Percentiles rank a stretch among this genome's conserved stretches.
Conservation (phyloP, 1,140 invertebrate species). For the Propsilocerus akamusi region DNA sequence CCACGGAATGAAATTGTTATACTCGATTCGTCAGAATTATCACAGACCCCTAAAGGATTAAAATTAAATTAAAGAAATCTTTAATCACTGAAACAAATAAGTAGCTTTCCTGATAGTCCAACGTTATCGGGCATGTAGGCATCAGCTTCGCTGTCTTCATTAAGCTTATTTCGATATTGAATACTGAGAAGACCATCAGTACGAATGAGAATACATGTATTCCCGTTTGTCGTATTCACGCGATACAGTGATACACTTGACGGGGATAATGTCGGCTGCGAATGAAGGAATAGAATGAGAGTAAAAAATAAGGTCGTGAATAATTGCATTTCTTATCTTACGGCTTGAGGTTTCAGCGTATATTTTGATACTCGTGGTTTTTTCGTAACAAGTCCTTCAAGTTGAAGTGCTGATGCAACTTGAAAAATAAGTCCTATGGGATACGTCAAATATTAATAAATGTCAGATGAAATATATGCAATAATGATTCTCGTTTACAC, state of each 20-base stretch:
- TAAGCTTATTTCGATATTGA: slow-evolving; percentile 42
- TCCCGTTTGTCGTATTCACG: slow-evolving; percentile 35
- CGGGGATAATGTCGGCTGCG: slow-evolving; percentile 18
- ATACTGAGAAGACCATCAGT: slow-evolving; percentile 43
- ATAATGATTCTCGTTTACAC: background rate
- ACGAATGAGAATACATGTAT: slow-evolving; percentile 38
- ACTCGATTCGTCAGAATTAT: slow-evolving; percentile 42
- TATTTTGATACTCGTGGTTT: slow-evolving; percentile 35
- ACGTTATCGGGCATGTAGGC: slow-evolving; percentile 44
- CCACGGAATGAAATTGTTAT: slow-evolving; percentile 50
- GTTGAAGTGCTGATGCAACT: slow-evolving; percentile 18
- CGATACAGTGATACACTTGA: slow-evolving; percentile 34
- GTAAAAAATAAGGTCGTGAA: background rate
- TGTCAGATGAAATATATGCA: background rate
- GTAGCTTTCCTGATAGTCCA: slow-evolving; percentile 28
- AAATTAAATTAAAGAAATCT: background rate
- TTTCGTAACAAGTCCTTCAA: slow-evolving; percentile 32
- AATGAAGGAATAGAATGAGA: slow-evolving; percentile 1
- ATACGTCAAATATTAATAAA: background rate
- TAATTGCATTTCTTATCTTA: slow-evolving; percentile 20
- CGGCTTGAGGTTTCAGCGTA: slow-evolving; percentile 29
- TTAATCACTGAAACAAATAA: background rate
- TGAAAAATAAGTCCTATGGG: background rate
- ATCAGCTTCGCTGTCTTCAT: slow-evolving; percentile 40
- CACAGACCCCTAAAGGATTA: slow-evolving; percentile 27